phyloP scores from a whole-genome alignment of 2,888 invertebrate genomes.

The Macrosoma leucophasiata region DNA sequence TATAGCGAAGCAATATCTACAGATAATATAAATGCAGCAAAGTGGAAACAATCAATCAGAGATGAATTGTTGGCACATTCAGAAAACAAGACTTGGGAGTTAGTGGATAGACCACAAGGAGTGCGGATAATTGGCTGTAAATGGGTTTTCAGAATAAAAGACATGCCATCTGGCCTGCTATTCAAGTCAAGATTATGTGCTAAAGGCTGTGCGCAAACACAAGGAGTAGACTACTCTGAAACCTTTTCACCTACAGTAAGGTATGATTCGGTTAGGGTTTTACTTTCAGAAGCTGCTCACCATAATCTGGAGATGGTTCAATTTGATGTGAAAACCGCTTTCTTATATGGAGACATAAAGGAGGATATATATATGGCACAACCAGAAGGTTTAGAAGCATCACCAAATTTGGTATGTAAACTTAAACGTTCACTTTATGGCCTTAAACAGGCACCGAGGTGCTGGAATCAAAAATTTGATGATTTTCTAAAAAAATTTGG shows the following conservation, averaged over 20 bases:
- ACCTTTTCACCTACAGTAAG: constrained; percentile 32
- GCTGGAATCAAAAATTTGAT: constrained; percentile 25
- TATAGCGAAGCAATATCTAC: constrained; percentile 19
- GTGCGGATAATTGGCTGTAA: constrained; percentile 27
- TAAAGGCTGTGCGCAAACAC: constrained; percentile 32
- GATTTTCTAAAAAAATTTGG: constrained; percentile 19
- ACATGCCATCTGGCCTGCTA: constrained; percentile 24
- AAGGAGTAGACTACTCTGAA: constrained; percentile 28
- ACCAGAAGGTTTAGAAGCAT: constrained; percentile 22
- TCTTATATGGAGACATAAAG: constrained; percentile 24
- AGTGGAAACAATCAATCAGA: constrained; percentile 21
- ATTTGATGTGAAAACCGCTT: constrained; percentile 27
- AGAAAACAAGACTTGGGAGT: constrained; percentile 27
- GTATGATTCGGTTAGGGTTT: constrained; percentile 27
- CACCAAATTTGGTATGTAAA: constrained; percentile 28
- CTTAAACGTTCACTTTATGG: constrained; percentile 29
- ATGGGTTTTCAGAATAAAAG: constrained; percentile 27
- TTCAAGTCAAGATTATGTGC: constrained; percentile 32
- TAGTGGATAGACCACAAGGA: constrained; percentile 25
- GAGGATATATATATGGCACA: constrained; percentile 28
- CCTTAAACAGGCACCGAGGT: constrained; percentile 25
- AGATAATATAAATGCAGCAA: constrained; percentile 17
- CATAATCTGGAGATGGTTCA: constrained; percentile 23
- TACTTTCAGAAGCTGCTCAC: constrained; percentile 28
- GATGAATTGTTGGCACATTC: constrained; percentile 26